Base-by-base conservation (phyloP, 2,797 vertebrate species). In the Amblyraja radiata region DNA sequence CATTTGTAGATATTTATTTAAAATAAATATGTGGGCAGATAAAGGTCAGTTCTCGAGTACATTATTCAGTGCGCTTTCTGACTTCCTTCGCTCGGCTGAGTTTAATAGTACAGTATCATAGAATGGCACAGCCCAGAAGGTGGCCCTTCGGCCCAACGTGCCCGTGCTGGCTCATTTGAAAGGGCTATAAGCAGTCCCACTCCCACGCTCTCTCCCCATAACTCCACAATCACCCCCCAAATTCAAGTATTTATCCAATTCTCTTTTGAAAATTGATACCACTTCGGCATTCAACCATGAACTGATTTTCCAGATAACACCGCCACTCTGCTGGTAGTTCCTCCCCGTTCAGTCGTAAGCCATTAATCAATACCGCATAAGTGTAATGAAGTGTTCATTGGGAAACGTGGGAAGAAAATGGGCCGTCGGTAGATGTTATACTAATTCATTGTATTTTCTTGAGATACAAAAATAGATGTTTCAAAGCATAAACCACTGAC, bases 381-480 rank as follows among this genome's bases (percentile, higher is more conserved):
- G 18, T 68, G 90, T 71, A 54, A 25, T 6, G 25, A 32, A 16
- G 68, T 16, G 21, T 54, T 25, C 36, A 25, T 0, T 74, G 13
- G 36, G 6, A 74, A 92, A 76, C 14, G 36, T 28, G 90, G 71
- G 90, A 54, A 76, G 25, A 28, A 91, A 76, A 73, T 90, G 39
- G 8, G 11, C 61, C 21, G 54, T 54, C 71, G 90, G 76, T 46
- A 54, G 46, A 10, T 76, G 71, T 71, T 74, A 21, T 76, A 92
- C 90, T 92, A 46, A 92, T 92, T 36, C 71, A 36, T 92, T 92
- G 90, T 76, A 92, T 92, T 92, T 92, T 92, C 71, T 74, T 58
- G 21, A 74, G 68, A n/a, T 92, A 76, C 90, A 92, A 92, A 92
- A 76, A 92, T 92, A 92, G 90, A 74, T 91, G 84, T 88, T 88